Percentiles rank a stretch among this genome's conserved stretches.
Evolutionary conservation across 1,140 invertebrate species (phyloP).

Genomic region (Anastatus disparis): DNA sequence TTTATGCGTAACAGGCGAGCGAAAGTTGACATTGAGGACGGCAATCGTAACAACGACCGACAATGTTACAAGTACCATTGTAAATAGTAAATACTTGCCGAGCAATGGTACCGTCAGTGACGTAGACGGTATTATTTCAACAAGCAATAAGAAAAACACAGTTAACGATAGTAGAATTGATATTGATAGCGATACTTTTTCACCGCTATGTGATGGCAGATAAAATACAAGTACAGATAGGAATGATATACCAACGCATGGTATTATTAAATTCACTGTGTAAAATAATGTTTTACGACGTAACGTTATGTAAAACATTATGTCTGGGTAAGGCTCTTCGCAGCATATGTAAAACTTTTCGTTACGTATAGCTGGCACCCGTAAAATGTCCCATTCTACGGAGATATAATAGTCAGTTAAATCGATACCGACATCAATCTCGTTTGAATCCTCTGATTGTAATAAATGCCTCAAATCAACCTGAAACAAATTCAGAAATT

Average conservation of each 20-base stretch:
- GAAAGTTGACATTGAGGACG: slow-evolving; percentile 98
- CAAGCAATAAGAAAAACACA: slow-evolving; percentile 97
- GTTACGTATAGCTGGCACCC: slow-evolving; percentile 85
- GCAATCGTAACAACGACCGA: slow-evolving; percentile 98
- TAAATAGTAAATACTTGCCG: slow-evolving; percentile 98
- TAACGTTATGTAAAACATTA: slow-evolving; percentile 97
- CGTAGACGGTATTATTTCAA: slow-evolving; percentile 99
- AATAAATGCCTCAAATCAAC: slow-evolving; percentile 88
- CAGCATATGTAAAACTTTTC: slow-evolving; percentile 92
- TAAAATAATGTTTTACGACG: slow-evolving; percentile 97
- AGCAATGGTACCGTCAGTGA: slow-evolving; percentile 96
- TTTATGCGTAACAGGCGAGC: slow-evolving; percentile 95
- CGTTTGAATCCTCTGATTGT: slow-evolving; percentile 82
- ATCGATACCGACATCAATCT: slow-evolving; percentile 90
- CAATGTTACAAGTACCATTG: slow-evolving; percentile 98
- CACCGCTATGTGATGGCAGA: slow-evolving; percentile 96
- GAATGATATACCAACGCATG: slow-evolving; percentile 96
- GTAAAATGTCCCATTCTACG: slow-evolving; percentile 97
- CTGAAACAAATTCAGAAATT: too few species aligned
- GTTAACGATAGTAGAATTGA: slow-evolving; percentile 98
- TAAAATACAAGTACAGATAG: slow-evolving; percentile 98
- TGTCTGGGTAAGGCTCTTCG: slow-evolving; percentile 93
- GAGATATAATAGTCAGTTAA: slow-evolving; percentile 95
- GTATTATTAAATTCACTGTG: slow-evolving; percentile 96
- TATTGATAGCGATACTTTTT: slow-evolving; percentile 97